phyloP scores from a whole-genome alignment of 2,888 invertebrate genomes.

The Xylocampa areola region DNA sequence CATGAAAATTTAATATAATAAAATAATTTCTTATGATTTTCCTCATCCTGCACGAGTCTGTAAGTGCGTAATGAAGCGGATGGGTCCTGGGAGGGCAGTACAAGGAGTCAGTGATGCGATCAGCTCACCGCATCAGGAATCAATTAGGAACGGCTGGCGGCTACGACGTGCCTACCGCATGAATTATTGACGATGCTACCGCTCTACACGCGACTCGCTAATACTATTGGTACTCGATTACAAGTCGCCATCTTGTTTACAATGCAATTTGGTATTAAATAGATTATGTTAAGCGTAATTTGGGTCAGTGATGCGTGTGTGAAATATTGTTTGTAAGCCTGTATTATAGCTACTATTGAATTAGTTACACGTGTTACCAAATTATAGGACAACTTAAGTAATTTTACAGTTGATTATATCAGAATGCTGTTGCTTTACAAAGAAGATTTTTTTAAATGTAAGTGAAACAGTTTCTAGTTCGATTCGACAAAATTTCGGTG shows the following conservation, averaged over 20 bases:
- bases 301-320: constrained; percentile 36
- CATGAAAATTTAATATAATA: constrained; percentile 60
- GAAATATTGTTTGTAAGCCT: constrained; percentile 21
- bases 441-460: neutral
- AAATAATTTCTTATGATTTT: constrained; percentile 69
- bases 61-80: constrained; percentile 86
- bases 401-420: too few relatives aligned
- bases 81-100: constrained; percentile 81
- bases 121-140: constrained; percentile 88
- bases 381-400: neutral
- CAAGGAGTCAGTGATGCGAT: constrained; percentile 88
- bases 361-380: constrained; percentile 8
- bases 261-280: constrained; percentile 54
- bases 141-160: constrained; percentile 87
- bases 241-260: constrained; percentile 61
- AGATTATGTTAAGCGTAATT: constrained; percentile 44
- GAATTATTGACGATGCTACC: constrained; percentile 86
- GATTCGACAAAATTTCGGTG: constrained; percentile 62
- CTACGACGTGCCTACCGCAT: constrained; percentile 87
- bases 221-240: constrained; percentile 73
- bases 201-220: constrained; percentile 66
- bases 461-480: constrained; percentile 53
- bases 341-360: neutral
- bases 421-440: neutral
- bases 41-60: constrained; percentile 70